Base-by-base conservation (phyloP, 1,140 invertebrate species). In the Bombyx mori region DNA sequence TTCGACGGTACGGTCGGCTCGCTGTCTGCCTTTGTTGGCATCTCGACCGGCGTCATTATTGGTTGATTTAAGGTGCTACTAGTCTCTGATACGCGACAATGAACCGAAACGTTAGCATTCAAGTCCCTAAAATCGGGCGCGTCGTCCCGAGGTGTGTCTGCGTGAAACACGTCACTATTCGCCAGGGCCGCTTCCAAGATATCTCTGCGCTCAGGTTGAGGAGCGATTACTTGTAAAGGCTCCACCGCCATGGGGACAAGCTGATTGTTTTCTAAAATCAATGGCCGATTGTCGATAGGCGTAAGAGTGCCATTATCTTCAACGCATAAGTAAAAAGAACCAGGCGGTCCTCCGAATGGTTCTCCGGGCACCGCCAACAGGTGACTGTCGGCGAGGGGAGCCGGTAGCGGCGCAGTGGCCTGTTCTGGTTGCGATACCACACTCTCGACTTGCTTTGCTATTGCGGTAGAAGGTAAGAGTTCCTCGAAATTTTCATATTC, bases 41-140 rank as follows among this genome's bases (percentile, higher is more conserved):
- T 89, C 75, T 94, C 94, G 8, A 94, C 76, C 0, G 93, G 92
- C 0, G 93, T 93, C 94, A 95, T 95, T 7, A 95, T 95, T 0
- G 94, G 93, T 71, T 93, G 93, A 75, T 93, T 92, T 8, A 94
- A 82, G 1, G 93, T 91, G 0, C 90, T 89, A 48, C 92, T 94
- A 1, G 94, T 95, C 71, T 94, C 93, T 1, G 92, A 88, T 0
- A 93, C 92, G 47, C 89, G 88, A 57, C 89, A 88, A 49, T 86
- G 84, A 4, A 86, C 86, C 0, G 88, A 84, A 7, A 88, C 79
- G 58, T 78, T 82, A 2, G 88, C 88, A 58, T 89, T 89, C 48
- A 90, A 71, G 48, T 90, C 89, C 63, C 87, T 88, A 44, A 90
- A 82, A 60, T 88, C 88, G 7, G 90, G 89, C 57, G 88, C 88